Evolutionary conservation across 2,888 invertebrate species (phyloP).

Genomic region (Lepidocyrtinus sp.): DNA sequence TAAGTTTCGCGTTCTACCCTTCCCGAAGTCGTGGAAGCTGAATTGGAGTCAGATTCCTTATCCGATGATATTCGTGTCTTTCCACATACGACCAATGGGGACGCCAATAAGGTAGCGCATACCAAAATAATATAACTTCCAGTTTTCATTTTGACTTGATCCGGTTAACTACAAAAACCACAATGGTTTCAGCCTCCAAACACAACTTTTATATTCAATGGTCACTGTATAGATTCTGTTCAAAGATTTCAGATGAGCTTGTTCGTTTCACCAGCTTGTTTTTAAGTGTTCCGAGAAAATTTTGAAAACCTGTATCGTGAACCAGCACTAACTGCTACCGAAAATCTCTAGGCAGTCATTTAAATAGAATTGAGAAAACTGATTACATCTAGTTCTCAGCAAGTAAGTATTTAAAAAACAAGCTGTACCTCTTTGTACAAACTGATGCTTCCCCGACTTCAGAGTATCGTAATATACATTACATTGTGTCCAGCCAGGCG

Average conservation of each 20-base stretch:
- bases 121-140: not conserved
- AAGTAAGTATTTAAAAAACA: not conserved
- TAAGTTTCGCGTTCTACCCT: not conserved
- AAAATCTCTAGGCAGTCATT: not conserved
- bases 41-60: not conserved
- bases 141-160: not conserved
- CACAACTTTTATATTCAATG: not conserved
- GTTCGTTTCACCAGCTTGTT: not conserved
- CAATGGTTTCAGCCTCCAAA: not conserved
- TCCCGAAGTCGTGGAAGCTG: not conserved
- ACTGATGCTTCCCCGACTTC: not conserved
- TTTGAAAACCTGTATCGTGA: not conserved
- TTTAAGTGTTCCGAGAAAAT: not conserved
- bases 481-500: not conserved
- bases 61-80: not conserved
- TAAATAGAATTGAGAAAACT: not conserved
- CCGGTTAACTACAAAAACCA: not conserved
- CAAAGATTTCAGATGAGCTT: not conserved
- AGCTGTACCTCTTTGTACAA: too few species aligned
- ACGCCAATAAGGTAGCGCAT: not conserved
- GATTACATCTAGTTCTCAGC: not conserved
- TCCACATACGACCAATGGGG: not conserved
- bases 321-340: conserved; percentile 31
- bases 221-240: too few species aligned
- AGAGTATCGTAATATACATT: not conserved